Base-by-base conservation (phyloP, 2,888 invertebrate species). In the Cremastobaeus sp. region DNA sequence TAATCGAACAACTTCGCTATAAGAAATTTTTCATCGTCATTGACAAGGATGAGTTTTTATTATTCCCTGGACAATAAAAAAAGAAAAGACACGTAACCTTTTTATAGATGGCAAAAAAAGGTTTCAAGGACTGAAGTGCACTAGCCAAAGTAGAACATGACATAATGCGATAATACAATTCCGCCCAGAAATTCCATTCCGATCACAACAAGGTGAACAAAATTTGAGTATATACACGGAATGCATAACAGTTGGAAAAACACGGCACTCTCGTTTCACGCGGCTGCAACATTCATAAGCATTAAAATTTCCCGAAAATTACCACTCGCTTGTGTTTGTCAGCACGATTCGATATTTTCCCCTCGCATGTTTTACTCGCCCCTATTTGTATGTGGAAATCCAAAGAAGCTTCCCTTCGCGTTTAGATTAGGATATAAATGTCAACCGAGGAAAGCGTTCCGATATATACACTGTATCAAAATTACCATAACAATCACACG, bases 401-500 rank as follows among this genome's bases (percentile, higher is more conserved):
- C 50, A 43, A 59, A 68, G 68, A 55, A 20, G 45, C 37, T 68
- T 52, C 68, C 68, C 68, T 59, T 68, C 68, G 45, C 60, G 69
- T 69, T 68, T 68, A 68, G 59, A 68, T 68, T 59, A 59, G 68
- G 21, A 59, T 59, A 59, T 68, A 68, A 68, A 68, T 59, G 68
- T 68, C 68, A 68, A 28, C 30, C 30, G 32, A 52, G 20, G 45
- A 69, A 59, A 69, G 37, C 39, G 45, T 52, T 45, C 47, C 17
- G 57, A 34, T 48, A 55, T 57, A 41, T 43, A 52, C 34, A 54
- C 32, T 43, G 50, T 45, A 21, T 68, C 39, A 50, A 68, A 59
- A 68, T 59, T 59, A 59, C 45, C 68, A 59, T 45, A 59, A 45
- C 18, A 50, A 28, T 68, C 68, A 59, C 59, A 52, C 43, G 3